A percentile compares a stretch with the other conserved stretches of the same genome.
Evolutionary conservation across 2,113 vertebrate genomes (phyloP).

Genomic region (Megaceryle torquata): DNA sequence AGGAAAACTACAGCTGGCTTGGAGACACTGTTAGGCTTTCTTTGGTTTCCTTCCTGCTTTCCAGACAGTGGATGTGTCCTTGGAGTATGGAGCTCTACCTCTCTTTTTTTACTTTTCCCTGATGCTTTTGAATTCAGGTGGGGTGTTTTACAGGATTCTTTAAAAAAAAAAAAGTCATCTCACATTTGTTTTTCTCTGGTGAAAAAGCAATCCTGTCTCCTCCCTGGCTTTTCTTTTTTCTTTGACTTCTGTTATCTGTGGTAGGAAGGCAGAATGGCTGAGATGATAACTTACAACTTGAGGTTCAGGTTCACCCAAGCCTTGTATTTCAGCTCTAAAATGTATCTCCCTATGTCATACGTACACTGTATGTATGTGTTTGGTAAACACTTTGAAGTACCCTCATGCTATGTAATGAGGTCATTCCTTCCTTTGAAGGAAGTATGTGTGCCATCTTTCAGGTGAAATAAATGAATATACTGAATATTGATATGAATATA

Average conservation of each 20-base stretch:
- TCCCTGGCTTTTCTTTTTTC: background rate
- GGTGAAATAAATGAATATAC: background rate
- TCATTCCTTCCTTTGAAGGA: background rate
- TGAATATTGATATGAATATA: background rate
- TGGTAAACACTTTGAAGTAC: background rate
- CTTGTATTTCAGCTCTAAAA: background rate
- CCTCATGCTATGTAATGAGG: background rate
- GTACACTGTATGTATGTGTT: background rate
- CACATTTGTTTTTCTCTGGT: background rate
- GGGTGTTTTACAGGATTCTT: background rate
- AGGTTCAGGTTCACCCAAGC: background rate
- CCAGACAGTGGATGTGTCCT: rapidly evolving
- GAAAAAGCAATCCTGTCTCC: background rate
- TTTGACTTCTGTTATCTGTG: background rate
- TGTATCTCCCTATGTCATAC: background rate
- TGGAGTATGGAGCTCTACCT: background rate
- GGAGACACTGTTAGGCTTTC: background rate
- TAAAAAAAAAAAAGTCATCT: no score
- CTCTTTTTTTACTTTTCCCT: background rate
- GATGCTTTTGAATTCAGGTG: background rate
- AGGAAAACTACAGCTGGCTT: background rate
- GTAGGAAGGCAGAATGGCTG: background rate
- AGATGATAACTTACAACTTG: background rate
- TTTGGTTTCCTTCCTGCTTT: background rate
- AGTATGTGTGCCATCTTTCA: background rate